Percentiles rank a stretch among this genome's conserved stretches.
Conservation (phyloP, 2,113 vertebrate genomes). For the Coregonus clupeaformis region DNA sequence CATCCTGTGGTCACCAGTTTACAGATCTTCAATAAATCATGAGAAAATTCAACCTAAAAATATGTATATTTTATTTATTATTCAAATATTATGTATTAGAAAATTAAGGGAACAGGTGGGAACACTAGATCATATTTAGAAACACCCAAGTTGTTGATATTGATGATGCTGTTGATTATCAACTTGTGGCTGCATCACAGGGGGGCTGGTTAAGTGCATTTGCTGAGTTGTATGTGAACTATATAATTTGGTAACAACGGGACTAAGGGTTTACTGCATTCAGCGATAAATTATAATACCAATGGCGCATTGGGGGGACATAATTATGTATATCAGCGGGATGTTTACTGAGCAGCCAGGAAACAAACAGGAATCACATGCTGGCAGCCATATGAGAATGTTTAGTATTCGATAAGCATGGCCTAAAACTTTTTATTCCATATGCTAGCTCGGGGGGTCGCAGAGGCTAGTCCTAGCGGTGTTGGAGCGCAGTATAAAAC, state of each 20-base stretch:
- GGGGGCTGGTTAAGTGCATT: conserved; percentile 35
- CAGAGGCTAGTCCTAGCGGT: conserved; percentile 26
- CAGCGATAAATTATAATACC: conserved; percentile 65
- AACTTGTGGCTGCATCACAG: conserved; percentile 39
- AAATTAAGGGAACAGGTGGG: conserved; percentile 27
- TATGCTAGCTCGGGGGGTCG: conserved; percentile 27
- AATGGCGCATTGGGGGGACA: conserved; percentile 54
- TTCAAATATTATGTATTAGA: background rate
- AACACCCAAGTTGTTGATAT: conserved; percentile 29
- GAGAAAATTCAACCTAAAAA: conserved; percentile 35
- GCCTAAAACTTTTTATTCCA: conserved; percentile 19
- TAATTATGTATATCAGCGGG: conserved; percentile 60
- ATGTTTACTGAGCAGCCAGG: conserved; percentile 43
- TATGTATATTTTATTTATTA: conserved; percentile 2
- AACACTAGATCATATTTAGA: conserved; percentile 33
- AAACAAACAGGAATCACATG: conserved; percentile 37
- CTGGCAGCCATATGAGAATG: conserved; percentile 8
- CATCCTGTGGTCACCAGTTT: no score
- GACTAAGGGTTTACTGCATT: conserved; percentile 60
- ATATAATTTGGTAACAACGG: conserved; percentile 67
- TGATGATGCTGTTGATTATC: conserved; percentile 47
- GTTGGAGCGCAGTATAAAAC: conserved; percentile 45
- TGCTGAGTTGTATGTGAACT: conserved; percentile 55
- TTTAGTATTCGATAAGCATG: background rate
- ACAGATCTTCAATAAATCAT: conserved; percentile 3